Conservation (phyloP, 2,113 vertebrate species). For the Haplochromis vanheusdeni region DNA sequence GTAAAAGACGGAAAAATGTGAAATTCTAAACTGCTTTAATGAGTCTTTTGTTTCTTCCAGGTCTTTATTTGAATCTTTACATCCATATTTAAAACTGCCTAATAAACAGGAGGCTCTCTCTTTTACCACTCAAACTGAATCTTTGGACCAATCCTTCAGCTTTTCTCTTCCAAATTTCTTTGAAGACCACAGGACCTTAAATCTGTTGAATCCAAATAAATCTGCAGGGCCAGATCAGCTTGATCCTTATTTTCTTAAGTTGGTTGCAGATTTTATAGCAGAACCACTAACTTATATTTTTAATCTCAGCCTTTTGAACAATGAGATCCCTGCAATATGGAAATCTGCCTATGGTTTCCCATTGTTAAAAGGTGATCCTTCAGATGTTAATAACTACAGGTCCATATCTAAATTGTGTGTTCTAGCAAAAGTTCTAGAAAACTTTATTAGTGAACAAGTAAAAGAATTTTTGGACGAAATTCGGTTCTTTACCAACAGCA, state of each 20-base stretch:
- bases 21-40: neutral
- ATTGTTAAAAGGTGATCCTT: neutral
- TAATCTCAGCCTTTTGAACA: neutral
- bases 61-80: neutral
- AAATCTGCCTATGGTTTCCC: neutral
- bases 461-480: neutral
- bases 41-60: neutral
- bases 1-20: neutral
- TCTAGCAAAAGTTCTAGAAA: neutral
- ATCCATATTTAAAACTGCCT: neutral
- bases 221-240: neutral
- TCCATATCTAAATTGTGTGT: neutral
- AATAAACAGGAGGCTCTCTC: neutral
- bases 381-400: neutral
- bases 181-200: neutral
- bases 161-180: neutral
- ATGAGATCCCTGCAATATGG: neutral
- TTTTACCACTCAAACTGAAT: neutral
- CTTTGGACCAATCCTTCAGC: neutral
- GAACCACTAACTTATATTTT: neutral
- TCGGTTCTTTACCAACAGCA: neutral
- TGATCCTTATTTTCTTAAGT: neutral
- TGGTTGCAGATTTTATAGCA: neutral
- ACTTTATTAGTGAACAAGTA: neutral
- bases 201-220: neutral